phyloP scores from a whole-genome alignment of 1,140 invertebrate genomes.

The Anadara kagoshimensis region DNA sequence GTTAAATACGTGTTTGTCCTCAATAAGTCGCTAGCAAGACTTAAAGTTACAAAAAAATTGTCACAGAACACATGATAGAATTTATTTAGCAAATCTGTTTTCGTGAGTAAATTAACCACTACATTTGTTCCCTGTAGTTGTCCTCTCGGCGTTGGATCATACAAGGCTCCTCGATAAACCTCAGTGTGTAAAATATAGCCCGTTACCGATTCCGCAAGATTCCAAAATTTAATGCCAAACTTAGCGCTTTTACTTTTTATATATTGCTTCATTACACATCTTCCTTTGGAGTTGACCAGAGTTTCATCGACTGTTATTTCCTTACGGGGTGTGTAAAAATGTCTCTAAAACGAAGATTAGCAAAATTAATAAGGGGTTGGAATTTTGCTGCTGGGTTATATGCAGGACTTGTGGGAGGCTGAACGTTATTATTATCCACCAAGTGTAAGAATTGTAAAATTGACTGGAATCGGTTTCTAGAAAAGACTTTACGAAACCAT shows the following conservation, averaged over 20 bases:
- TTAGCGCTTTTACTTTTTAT: conserved; percentile 10
- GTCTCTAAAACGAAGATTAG: background rate
- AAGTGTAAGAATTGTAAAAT: conserved; percentile 12
- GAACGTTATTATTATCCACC: background rate
- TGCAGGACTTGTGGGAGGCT: background rate
- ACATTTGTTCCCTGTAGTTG: conserved; percentile 5
- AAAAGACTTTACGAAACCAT: conserved; percentile 15
- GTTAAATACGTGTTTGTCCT: conserved; percentile 1
- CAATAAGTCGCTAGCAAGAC: background rate
- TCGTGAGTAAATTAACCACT: background rate
- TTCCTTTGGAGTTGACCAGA: conserved; percentile 6
- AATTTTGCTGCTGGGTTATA: conserved; percentile 11
- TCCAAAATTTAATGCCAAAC: conserved; percentile 21
- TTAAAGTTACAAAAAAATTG: conserved; percentile 9
- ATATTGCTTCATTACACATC: conserved; percentile 13
- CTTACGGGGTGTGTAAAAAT: background rate
- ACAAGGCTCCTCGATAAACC: too few species aligned
- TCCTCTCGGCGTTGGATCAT: background rate
- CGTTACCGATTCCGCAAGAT: conserved; percentile 5
- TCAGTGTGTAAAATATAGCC: background rate
- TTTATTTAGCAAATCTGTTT: conserved; percentile 5
- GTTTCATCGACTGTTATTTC: conserved; percentile 9
- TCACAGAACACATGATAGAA: conserved; percentile 25
- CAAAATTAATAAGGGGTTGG: background rate
- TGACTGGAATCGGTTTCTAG: conserved; percentile 21